Percentiles rank a stretch among this genome's conserved stretches.
Evolutionary conservation across 2,113 vertebrate species (phyloP).

Genomic region (Cariama cristata): DNA sequence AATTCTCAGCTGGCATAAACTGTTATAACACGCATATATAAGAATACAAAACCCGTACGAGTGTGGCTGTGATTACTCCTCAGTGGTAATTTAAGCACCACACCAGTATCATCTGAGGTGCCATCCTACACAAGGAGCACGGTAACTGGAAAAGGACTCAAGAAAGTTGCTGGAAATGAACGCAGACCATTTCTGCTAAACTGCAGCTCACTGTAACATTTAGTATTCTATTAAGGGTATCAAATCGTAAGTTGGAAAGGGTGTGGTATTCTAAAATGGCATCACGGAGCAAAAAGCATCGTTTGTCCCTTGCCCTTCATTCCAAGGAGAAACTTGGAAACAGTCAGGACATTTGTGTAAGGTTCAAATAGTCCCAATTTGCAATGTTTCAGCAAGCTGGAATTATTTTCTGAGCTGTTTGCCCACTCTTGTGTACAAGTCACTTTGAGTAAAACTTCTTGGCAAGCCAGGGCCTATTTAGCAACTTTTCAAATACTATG

Average conservation of each 20-base stretch:
- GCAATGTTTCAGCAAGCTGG: slow-evolving; percentile 75
- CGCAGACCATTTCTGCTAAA: neutral
- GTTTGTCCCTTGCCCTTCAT: slow-evolving; percentile 42
- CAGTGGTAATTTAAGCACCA: neutral
- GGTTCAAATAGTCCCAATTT: slow-evolving; percentile 67
- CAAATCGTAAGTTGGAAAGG: slow-evolving; percentile 54
- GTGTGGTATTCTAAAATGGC: slow-evolving; percentile 35
- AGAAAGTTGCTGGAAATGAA: slow-evolving; percentile 1
- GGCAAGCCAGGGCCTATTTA: slow-evolving; percentile 77
- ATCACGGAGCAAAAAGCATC: slow-evolving; percentile 34
- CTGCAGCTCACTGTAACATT: neutral
- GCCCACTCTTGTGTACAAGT: slow-evolving; percentile 73
- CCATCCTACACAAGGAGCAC: neutral
- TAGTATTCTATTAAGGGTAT: neutral
- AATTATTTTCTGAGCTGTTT: slow-evolving; percentile 77
- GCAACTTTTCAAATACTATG: slow-evolving; percentile 78
- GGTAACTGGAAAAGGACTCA: slow-evolving; percentile 9
- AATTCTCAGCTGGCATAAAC: neutral
- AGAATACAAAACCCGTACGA: neutral
- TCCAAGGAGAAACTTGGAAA: slow-evolving; percentile 75
- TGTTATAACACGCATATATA: neutral
- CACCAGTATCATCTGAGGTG: neutral
- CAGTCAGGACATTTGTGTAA: slow-evolving; percentile 64
- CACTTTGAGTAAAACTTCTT: slow-evolving; percentile 78
- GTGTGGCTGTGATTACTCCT: neutral